These are phyloP conservation scores for Exocentrus adspersus DNA, from an alignment of 2,888 invertebrate species.

Conservation along the genomic window DNA sequence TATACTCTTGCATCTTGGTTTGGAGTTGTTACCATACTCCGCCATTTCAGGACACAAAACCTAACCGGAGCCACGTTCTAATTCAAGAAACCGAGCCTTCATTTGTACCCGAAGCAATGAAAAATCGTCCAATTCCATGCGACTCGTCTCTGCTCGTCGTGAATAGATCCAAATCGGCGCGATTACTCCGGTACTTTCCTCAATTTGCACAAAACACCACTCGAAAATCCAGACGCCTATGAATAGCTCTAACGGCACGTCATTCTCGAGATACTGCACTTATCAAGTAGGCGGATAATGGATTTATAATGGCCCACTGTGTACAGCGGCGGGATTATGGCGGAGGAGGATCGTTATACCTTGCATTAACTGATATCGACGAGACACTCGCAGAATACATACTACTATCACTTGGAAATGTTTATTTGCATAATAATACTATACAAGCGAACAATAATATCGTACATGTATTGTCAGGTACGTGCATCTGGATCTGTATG, in stretches of 20 bases:
- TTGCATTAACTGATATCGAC: conserved; percentile 17
- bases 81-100: background rate
- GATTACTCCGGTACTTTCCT: conserved; percentile 9
- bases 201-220: conserved; percentile 18
- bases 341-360: conserved; percentile 4
- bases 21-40: no score
- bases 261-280: conserved; percentile 31
- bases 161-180: conserved; percentile 18
- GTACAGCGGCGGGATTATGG: conserved; percentile 6
- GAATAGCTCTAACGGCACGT: conserved; percentile 20
- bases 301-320: conserved; percentile 37
- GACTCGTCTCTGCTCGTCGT: background rate
- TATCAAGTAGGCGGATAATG: conserved; percentile 35
- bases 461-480: background rate
- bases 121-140: conserved; percentile 10
- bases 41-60: no score
- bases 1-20: no score
- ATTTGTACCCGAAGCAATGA: background rate
- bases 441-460: background rate
- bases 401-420: background rate
- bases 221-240: conserved; percentile 19
- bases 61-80: no score
- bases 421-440: background rate
- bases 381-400: background rate
- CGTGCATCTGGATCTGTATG: no score